These are phyloP conservation scores for Gymnodraco acuticeps DNA, from an alignment of 2,797 vertebrate genomes.

Conservation along the genomic window DNA sequence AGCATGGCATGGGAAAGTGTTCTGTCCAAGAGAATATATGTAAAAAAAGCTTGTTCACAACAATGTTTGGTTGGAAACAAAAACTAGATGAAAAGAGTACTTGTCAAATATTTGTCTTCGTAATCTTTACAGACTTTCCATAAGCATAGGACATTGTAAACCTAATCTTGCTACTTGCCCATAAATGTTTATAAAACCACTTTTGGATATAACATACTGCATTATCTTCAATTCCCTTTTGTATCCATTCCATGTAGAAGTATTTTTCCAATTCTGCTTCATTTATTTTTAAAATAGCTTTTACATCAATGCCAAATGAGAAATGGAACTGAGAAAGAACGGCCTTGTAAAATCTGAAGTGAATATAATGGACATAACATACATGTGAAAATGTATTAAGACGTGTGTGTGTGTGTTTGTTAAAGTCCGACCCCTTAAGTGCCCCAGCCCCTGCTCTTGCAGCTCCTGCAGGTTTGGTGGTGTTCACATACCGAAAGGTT, in stretches of 20 bases:
- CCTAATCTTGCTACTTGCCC: constrained; percentile 34
- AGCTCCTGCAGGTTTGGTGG: constrained; percentile 52
- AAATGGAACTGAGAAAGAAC: background rate
- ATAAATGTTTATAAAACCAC: constrained; percentile 41
- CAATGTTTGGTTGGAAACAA: constrained; percentile 7
- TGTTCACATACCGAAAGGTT: constrained; percentile 64
- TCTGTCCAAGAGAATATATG: background rate
- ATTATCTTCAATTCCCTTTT: constrained; percentile 47
- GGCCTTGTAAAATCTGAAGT: background rate
- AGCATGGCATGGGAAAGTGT: constrained; percentile 24
- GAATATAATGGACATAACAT: constrained; percentile 12
- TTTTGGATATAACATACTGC: constrained; percentile 27
- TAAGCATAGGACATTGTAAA: constrained; percentile 28
- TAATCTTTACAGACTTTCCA: constrained; percentile 45
- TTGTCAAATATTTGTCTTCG: constrained; percentile 42
- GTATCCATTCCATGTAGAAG: constrained; percentile 24
- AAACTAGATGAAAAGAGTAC: constrained; percentile 20
- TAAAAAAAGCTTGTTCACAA: background rate
- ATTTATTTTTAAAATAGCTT: constrained; percentile 34
- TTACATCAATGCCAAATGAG: constrained; percentile 15
- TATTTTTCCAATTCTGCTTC: constrained; percentile 35
- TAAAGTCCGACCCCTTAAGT: constrained; percentile 7
- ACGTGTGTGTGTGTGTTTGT: background rate
- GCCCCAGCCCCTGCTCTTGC: constrained; percentile 11
- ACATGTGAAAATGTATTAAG: constrained; percentile 22